Evolutionary conservation across 2,797 vertebrate genomes (phyloP).

Genomic region (Notolepis coatsorum): DNA sequence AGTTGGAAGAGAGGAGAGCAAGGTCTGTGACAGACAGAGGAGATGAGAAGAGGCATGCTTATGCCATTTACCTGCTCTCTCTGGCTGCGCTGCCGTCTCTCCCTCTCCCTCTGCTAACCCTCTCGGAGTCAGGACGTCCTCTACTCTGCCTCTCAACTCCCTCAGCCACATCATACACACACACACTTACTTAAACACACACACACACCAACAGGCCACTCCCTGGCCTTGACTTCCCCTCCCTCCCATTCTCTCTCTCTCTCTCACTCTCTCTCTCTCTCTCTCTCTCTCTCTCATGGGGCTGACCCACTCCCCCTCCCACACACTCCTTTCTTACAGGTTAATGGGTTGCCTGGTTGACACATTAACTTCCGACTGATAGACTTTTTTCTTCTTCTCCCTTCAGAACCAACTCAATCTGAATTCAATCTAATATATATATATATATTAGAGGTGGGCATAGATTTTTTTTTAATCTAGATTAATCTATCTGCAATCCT

Average conservation of each 20-base stretch:
- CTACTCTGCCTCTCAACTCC: constrained; percentile 61
- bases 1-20: constrained; percentile 26
- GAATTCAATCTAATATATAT: background rate
- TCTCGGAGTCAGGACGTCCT: constrained; percentile 65
- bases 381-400: constrained; percentile 4
- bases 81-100: constrained; percentile 34
- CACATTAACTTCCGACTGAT: constrained; percentile 67
- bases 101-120: constrained; percentile 43
- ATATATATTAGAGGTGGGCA: too few species aligned
- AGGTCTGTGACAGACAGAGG: constrained; percentile 33
- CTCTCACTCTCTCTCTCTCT: constrained; percentile 8
- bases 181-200: constrained; percentile 40
- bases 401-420: background rate
- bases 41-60: constrained; percentile 45
- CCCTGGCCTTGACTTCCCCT: constrained; percentile 71
- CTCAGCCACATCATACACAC: constrained; percentile 71
- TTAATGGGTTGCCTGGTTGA: constrained; percentile 66
- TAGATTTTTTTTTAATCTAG: background rate
- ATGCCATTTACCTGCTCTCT: constrained; percentile 66
- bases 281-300: constrained; percentile 23
- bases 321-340: constrained; percentile 31
- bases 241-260: constrained; percentile 63
- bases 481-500: background rate
- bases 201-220: constrained; percentile 68
- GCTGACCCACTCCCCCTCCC: constrained; percentile 15